A percentile compares a stretch with the other conserved stretches of the same genome.
These are phyloP conservation scores for Syrista parreyssii DNA, from an alignment of 2,888 invertebrate species.

Conservation along the genomic window DNA sequence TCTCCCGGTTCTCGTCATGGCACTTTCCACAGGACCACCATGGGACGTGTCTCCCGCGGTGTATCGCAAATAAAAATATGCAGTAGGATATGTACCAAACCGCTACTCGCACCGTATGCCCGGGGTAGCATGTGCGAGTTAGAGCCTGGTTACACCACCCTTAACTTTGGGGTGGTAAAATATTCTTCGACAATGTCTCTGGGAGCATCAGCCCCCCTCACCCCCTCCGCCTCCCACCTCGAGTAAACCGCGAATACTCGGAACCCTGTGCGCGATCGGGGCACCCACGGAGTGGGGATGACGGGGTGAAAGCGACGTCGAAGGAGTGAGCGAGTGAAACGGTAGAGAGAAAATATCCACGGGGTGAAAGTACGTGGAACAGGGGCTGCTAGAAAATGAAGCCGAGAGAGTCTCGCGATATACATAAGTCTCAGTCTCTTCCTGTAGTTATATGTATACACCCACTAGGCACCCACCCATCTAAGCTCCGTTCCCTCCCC, in stretches of 20 bases:
- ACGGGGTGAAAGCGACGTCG: neutral
- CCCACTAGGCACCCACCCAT: neutral
- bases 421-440: neutral
- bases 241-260: neutral
- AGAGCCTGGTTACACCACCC: slow-evolving; percentile 20
- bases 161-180: slow-evolving; percentile 25
- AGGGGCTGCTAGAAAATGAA: neutral
- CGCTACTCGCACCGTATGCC: neutral
- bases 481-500: neutral
- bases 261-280: neutral
- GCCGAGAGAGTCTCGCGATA: neutral
- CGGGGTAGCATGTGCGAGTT: slow-evolving; percentile 42
- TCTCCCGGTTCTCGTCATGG: neutral
- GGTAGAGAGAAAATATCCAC: neutral
- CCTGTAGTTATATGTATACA: neutral
- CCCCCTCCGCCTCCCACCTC: neutral
- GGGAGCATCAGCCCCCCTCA: neutral
- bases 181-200: slow-evolving; percentile 33
- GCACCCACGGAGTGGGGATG: neutral
- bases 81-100: slow-evolving; percentile 7
- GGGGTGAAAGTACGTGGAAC: neutral
- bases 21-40: neutral
- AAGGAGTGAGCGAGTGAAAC: neutral
- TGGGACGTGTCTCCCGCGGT: neutral
- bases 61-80: slow-evolving; percentile 19